Evolutionary conservation across 2,113 vertebrate species (phyloP).

Genomic region (human): GRCh38 chr18:55306501-55307000

Average conservation of each 20-base stretch:
- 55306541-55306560: constrained; percentile 80
- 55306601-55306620: constrained; percentile 69
- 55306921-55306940: neutral
- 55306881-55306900: constrained; percentile 76
- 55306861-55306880: constrained; percentile 81
- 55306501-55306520: constrained; percentile 84
- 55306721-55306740: constrained; percentile 74
- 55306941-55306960: constrained; percentile 53
- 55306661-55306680: constrained; percentile 58
- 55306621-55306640: constrained; percentile 64
- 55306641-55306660: constrained; percentile 53
- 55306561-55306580: constrained; percentile 69
- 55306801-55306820: constrained; percentile 80
- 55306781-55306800: constrained; percentile 79
- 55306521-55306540: constrained; percentile 79
- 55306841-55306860: constrained; percentile 81
- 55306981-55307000: neutral
- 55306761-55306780: constrained; percentile 78
- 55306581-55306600: constrained; percentile 70
- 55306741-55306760: constrained; percentile 72
- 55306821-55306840: constrained; percentile 80
- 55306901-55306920: constrained; percentile 71
- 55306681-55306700: constrained; percentile 55
- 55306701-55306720: constrained; percentile 74
- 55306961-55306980: constrained; percentile 63